A percentile compares a stretch with the other conserved stretches of the same genome.
phyloP scores from a whole-genome alignment of 1,140 invertebrate genomes.

The Nasonia giraulti region DNA sequence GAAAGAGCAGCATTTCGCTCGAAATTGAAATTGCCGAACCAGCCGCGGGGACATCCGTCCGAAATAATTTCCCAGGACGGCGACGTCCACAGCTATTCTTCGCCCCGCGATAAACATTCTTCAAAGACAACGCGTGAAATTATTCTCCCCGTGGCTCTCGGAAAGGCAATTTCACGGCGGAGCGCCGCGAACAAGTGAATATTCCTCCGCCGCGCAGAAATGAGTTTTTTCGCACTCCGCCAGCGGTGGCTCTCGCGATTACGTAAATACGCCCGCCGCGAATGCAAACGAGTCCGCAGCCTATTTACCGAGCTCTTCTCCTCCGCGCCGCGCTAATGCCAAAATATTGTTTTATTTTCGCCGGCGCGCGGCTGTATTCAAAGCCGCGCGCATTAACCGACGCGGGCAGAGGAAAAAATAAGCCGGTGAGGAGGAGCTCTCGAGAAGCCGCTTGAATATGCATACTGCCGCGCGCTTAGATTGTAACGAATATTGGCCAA shows the following conservation, averaged over 20 bases:
- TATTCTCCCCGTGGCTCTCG: conserved; percentile 6
- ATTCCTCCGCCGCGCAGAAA: conserved; percentile 42
- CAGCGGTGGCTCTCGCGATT: not conserved
- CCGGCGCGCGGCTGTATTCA: too few species aligned
- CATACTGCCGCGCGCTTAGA: not conserved
- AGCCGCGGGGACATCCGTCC: not conserved
- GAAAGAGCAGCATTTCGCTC: too few species aligned
- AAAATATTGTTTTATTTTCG: conserved; percentile 42
- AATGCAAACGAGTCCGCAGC: conserved; percentile 31
- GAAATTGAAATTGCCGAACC: not conserved
- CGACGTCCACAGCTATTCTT: not conserved
- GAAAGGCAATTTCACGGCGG: conserved; percentile 46
- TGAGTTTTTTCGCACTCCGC: conserved; percentile 43
- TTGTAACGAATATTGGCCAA: too few species aligned
- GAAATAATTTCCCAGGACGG: not conserved
- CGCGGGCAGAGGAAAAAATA: too few species aligned
- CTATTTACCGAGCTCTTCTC: conserved; percentile 31
- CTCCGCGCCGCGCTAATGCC: not conserved
- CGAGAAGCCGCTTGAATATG: not conserved
- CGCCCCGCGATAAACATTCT: conserved; percentile 23
- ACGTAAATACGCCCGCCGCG: conserved; percentile 31
- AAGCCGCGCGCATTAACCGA: not conserved
- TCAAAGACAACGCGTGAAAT: conserved; percentile 24
- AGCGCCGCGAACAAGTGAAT: conserved; percentile 44
- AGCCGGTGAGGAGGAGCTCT: too few species aligned